A percentile compares a stretch with the other conserved stretches of the same genome.
Evolutionary conservation across 2,113 vertebrate species (phyloP).

Genomic region (Tragelaphus strepsiceros): DNA sequence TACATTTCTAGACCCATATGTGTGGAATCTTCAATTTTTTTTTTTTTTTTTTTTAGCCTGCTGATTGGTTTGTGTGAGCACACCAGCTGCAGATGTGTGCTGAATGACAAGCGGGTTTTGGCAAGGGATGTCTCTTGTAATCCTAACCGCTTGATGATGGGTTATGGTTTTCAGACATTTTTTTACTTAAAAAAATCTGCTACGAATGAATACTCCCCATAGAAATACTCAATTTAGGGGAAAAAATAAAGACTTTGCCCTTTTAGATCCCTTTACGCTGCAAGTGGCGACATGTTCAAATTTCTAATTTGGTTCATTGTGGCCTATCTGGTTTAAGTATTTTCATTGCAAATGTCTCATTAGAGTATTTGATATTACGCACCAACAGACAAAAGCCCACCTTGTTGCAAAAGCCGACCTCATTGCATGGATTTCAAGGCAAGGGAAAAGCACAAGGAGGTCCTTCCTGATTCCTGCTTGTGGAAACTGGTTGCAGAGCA

Average conservation of each 20-base stretch:
- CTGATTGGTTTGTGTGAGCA: conserved; percentile 8
- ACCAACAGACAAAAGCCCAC: conserved; percentile 53
- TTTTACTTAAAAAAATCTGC: background rate
- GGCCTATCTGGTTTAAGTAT: conserved; percentile 37
- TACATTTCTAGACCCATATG: background rate
- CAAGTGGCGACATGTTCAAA: background rate
- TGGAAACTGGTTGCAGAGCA: background rate
- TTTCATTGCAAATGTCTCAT: conserved; percentile 7
- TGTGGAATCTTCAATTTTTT: conserved; percentile 16
- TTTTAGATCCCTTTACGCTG: conserved; percentile 12
- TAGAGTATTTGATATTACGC: conserved; percentile 30
- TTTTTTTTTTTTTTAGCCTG: background rate
- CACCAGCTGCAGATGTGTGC: conserved; percentile 61
- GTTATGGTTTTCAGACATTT: conserved; percentile 32
- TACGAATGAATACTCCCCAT: conserved; percentile 56
- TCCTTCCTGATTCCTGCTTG: background rate
- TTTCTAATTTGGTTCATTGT: conserved; percentile 43
- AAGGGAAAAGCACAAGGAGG: background rate
- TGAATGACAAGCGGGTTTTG: conserved; percentile 54
- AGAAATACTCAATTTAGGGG: conserved; percentile 23
- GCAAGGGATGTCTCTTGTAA: background rate
- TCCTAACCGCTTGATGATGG: conserved; percentile 12
- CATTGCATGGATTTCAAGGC: conserved; percentile 7
- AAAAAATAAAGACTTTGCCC: background rate
- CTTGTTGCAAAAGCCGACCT: conserved; percentile 26